These are phyloP conservation scores for Azorinus chamasolen DNA, from an alignment of 2,888 invertebrate genomes.

Conservation along the genomic window DNA sequence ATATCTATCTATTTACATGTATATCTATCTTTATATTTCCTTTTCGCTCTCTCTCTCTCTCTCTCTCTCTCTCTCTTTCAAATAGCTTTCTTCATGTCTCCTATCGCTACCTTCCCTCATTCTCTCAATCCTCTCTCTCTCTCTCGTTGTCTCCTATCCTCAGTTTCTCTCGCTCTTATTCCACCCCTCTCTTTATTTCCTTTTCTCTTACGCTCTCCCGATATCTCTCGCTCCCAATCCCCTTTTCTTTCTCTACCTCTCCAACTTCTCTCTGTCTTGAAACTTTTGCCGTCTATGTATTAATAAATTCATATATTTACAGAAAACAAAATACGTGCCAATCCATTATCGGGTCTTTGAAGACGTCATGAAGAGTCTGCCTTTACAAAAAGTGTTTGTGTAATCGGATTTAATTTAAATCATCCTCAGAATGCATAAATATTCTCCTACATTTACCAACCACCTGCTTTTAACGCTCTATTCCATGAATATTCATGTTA, in stretches of 20 bases:
- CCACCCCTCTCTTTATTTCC: background rate
- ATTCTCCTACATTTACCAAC: too few species aligned
- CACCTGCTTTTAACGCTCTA: too few species aligned
- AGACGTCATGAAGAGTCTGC: too few species aligned
- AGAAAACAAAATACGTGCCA: too few species aligned
- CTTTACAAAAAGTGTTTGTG: too few species aligned
- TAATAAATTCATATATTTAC: too few species aligned
- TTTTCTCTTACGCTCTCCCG: background rate
- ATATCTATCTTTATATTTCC: background rate
- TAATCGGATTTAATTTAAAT: too few species aligned
- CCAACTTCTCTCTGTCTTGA: background rate
- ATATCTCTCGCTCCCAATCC: background rate
- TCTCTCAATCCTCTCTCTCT: background rate
- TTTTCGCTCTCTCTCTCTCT: background rate
- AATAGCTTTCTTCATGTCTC: background rate
- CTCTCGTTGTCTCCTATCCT: background rate
- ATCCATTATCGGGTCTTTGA: too few species aligned
- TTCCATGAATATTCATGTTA: too few species aligned
- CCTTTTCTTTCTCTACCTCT: background rate
- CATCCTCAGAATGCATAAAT: too few species aligned
- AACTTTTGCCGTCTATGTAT: too few species aligned
- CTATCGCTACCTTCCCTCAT: background rate
- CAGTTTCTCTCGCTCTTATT: background rate
- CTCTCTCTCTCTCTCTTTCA: conserved; percentile 5
- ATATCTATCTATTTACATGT: too few species aligned